phyloP scores from a whole-genome alignment of 1,140 invertebrate genomes.

The Philotrypesis tridentata region DNA sequence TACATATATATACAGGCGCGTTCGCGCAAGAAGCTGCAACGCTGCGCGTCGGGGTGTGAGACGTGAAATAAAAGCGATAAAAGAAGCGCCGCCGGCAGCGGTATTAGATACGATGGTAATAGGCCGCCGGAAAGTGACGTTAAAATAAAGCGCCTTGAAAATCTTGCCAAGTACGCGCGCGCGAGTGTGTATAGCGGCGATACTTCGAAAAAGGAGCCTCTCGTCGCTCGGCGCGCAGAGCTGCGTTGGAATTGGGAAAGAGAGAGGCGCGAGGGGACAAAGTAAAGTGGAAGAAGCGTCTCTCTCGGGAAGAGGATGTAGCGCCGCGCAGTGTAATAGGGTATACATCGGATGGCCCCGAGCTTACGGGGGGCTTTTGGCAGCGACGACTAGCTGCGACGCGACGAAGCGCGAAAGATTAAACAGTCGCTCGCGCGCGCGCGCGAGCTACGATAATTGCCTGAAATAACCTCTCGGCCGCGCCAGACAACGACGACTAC shows the following conservation, averaged over 20 bases:
- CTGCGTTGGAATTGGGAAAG: not conserved
- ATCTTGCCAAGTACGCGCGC: slow-evolving; percentile 24
- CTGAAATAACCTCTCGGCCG: slow-evolving; percentile 35
- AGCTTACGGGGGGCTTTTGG: slow-evolving; percentile 30
- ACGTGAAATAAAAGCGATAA: slow-evolving; percentile 43
- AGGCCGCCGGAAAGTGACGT: slow-evolving; percentile 25
- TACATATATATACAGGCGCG: no score
- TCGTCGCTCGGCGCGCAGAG: no score
- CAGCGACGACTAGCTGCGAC: slow-evolving; percentile 37
- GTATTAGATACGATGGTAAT: slow-evolving; percentile 29
- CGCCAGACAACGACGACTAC: not conserved
- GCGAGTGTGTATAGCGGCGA: not conserved
- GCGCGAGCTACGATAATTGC: slow-evolving; percentile 44
- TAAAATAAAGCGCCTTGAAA: slow-evolving; percentile 48
- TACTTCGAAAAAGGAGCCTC: slow-evolving; percentile 22
- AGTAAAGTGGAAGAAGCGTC: not conserved
- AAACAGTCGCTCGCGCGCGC: slow-evolving; percentile 13
- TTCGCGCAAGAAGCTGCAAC: not conserved
- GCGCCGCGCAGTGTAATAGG: not conserved
- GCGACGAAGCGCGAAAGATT: slow-evolving; percentile 46
- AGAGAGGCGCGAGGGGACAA: not conserved
- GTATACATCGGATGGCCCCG: not conserved
- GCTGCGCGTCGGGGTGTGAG: not conserved
- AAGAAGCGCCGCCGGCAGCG: not conserved
- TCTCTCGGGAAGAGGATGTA: not conserved